Conservation (phyloP, 1,140 invertebrate species). For the Acromyrmex echinatior region DNA sequence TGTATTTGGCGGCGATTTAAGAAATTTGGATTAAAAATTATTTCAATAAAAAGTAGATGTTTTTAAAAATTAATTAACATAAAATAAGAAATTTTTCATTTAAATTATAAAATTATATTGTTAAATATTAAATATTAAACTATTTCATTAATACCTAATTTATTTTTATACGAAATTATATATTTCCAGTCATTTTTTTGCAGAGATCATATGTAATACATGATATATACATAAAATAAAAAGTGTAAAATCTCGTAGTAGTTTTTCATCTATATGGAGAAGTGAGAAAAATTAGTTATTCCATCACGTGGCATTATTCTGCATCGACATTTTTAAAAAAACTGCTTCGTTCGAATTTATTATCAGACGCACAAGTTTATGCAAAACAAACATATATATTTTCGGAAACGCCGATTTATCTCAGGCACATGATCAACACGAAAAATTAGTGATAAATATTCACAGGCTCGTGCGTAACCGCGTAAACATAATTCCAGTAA, state of each 20-base stretch:
- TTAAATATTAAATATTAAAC: no score
- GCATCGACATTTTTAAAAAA: neutral
- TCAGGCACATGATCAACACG: neutral
- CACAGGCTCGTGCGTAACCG: neutral
- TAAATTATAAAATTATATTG: no score
- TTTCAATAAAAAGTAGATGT: no score
- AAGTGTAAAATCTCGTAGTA: neutral
- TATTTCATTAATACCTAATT: no score
- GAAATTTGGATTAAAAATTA: no score
- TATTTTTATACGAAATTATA: no score
- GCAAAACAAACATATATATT: neutral
- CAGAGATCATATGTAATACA: no score
- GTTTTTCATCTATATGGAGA: neutral
- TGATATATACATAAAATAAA: slow-evolving; percentile 18
- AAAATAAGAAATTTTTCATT: no score
- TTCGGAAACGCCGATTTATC: neutral
- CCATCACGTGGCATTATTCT: neutral
- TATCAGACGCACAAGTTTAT: slow-evolving; percentile 1
- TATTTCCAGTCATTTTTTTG: no score
- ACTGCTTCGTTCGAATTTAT: neutral
- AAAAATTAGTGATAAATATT: slow-evolving; percentile 57
- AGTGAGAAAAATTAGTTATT: neutral
- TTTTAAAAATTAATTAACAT: no score
- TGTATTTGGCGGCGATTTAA: no score
- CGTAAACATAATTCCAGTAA: slow-evolving; percentile 14